phyloP scores from a whole-genome alignment of 2,888 invertebrate species.

The Molorchus minor region DNA sequence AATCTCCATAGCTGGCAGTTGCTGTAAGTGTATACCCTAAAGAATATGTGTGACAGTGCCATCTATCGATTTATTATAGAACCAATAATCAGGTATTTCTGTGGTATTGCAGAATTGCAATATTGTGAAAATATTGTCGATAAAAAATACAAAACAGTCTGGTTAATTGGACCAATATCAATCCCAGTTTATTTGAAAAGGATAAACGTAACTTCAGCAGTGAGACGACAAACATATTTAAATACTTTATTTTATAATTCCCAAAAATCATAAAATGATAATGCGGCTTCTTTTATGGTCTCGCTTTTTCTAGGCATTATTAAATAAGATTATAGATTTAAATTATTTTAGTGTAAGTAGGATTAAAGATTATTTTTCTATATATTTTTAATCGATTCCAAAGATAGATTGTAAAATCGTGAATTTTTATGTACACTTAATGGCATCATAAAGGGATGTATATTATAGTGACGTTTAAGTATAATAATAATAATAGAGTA shows the following conservation, averaged over 20 bases:
- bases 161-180: neutral
- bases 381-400: slow-evolving; percentile 19
- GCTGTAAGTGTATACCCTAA: neutral
- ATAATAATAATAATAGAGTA: neutral
- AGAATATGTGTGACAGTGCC: neutral
- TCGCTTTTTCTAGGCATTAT: slow-evolving; percentile 15
- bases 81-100: no score
- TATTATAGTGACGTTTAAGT: no score
- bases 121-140: neutral
- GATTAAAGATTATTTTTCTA: slow-evolving; percentile 14
- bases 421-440: slow-evolving; percentile 19
- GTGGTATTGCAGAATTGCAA: neutral
- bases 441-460: neutral
- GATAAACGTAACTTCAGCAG: neutral
- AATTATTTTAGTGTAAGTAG: slow-evolving; percentile 14
- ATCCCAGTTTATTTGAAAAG: neutral
- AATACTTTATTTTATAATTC: neutral
- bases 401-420: slow-evolving; percentile 21
- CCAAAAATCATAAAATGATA: slow-evolving; percentile 2
- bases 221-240: neutral
- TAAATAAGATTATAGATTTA: slow-evolving; percentile 16
- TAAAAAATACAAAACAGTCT: neutral
- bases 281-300: slow-evolving; percentile 4
- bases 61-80: neutral
- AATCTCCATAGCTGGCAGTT: neutral